Base-by-base conservation (phyloP, 30 jellyfish, hydroid and myxozoan genomes). In the Aurelia sp. region DNA sequence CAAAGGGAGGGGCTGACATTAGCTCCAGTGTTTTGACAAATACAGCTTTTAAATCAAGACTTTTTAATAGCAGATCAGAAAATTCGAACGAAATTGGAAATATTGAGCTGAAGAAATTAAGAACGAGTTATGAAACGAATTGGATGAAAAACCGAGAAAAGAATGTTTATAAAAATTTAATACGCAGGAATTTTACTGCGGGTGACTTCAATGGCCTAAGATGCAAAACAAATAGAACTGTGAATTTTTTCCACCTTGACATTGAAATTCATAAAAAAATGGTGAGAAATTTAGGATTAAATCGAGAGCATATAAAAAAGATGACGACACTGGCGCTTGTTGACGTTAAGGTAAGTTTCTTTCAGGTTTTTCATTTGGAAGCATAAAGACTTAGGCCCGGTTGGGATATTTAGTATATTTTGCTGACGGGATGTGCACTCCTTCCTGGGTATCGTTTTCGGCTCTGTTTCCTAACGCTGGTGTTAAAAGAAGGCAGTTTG, bases 211-310 rank as follows among this genome's bases (percentile, higher is more conserved):
- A 13, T n/a, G 98, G 98, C 6, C 84, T 91, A 20, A 80, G 96
- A 17, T 91, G 98, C 75, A 81, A 76, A 27, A 85, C 98, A n/a
- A 91, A 91, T 76, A 60, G 89, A 41, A 85, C 95, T n/a, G 88
- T 91, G 3, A 81, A 81, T 73, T 91, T 85, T 73, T 85, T 55
- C 67, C 53, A 72, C 40, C 52, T 91, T 86, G 96, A 91, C 48
- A 30, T 66, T 53, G 92, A 91, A 13, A 69, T 27, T 20, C 90
- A 91, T 73, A 62, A 69, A 52, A 67, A 13, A 23, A 76, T 91
- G 79, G 68, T 84, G 20, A 72, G 73, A 27, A 81, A 65, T 77
- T 66, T 85, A 40, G 96, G 96, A n/a, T 57, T 84, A 8, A 16
- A 12, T 59, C 52, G 62, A 63, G 47, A 63, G 27, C 20, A 18